Evolutionary conservation across 2,888 invertebrate species (phyloP).

Genomic region (Clanis bilineata): DNA sequence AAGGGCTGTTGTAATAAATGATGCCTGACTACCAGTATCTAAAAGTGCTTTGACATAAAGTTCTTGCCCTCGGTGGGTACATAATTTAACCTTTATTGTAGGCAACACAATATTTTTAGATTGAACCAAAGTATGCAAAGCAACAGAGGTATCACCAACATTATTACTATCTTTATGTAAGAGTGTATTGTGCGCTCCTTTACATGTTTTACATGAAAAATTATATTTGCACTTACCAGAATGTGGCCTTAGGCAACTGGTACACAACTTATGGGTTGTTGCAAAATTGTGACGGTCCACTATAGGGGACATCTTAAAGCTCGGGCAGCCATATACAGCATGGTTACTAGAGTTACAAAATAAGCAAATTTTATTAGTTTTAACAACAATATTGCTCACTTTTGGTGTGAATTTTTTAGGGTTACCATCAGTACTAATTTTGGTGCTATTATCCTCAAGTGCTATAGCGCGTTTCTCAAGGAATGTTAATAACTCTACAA

Average conservation of each 20-base stretch:
- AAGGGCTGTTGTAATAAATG: not conserved
- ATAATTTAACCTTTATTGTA: too few relatives aligned
- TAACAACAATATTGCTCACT: not conserved
- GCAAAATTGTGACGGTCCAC: not conserved
- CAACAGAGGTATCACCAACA: not conserved
- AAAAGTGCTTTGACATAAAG: not conserved
- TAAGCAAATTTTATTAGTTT: not conserved
- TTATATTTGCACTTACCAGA: not conserved
- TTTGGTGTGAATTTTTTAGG: not conserved
- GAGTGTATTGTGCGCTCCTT: not conserved
- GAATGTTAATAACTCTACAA: slow-evolving; percentile 21
- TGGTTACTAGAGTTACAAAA: not conserved
- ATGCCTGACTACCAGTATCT: not conserved
- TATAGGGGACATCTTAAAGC: not conserved
- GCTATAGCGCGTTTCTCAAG: slow-evolving; percentile 24
- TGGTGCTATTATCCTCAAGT: slow-evolving; percentile 20
- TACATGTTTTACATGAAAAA: not conserved
- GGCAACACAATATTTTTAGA: too few relatives aligned
- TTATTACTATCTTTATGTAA: not conserved
- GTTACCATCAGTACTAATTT: not conserved
- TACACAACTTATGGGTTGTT: not conserved
- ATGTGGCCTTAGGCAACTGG: not conserved
- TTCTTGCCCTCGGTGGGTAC: not conserved
- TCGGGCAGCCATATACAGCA: not conserved
- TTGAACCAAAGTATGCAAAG: too few relatives aligned